phyloP scores from a whole-genome alignment of 2,113 vertebrate species.

The Microcebus tavaratra region DNA sequence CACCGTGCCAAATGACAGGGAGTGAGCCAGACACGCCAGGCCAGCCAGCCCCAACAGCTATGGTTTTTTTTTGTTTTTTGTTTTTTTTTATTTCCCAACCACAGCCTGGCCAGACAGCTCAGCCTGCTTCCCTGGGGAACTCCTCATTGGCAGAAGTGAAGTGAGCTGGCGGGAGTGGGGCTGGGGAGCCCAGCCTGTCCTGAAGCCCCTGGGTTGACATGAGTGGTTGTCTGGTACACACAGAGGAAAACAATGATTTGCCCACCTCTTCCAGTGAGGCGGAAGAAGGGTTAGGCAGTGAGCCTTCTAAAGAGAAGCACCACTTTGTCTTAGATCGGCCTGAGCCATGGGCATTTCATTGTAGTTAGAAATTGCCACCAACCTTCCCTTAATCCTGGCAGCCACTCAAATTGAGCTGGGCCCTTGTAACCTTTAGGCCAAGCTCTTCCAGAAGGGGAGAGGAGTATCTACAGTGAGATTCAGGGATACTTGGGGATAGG shows the following conservation, averaged over 20 bases:
- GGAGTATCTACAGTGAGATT: background rate
- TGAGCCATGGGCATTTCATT: background rate
- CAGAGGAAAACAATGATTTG: background rate
- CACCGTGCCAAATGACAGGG: background rate
- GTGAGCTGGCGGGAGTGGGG: background rate
- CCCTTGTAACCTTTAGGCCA: slow-evolving; percentile 11
- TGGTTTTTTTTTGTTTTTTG: background rate
- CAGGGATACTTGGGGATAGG: slow-evolving; percentile 54
- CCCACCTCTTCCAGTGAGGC: background rate
- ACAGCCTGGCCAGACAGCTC: slow-evolving; percentile 25
- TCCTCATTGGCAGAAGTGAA: slow-evolving; percentile 32
- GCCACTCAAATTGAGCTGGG: background rate
- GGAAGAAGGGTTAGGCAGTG: background rate
- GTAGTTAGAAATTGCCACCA: background rate
- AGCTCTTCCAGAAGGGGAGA: slow-evolving; percentile 48
- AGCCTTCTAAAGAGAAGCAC: slow-evolving; percentile 37
- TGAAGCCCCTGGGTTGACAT: background rate
- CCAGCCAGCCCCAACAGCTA: background rate
- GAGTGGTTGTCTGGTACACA: background rate
- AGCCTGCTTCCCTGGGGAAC: background rate
- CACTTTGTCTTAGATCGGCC: background rate
- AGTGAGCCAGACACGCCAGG: background rate
- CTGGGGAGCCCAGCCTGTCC: background rate
- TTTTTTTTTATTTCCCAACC: slow-evolving; percentile 43
- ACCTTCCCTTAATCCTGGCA: background rate